Conservation (phyloP, 2,113 vertebrate species). For the Butorides virescens region DNA sequence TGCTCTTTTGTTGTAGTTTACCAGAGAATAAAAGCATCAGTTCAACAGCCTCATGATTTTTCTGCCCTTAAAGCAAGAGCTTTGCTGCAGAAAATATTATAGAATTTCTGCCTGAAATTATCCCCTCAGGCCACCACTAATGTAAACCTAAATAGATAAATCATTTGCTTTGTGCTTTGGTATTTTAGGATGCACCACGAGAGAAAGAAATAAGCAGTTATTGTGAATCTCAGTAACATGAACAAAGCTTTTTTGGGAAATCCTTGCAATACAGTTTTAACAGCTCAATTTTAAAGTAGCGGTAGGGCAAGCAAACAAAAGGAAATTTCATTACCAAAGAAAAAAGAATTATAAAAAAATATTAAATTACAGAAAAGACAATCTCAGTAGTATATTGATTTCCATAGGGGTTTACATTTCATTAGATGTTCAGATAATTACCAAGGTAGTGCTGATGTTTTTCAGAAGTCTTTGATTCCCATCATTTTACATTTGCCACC, state of each 20-base stretch:
- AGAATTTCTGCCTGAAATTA: slow-evolving; percentile 20
- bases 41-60: background rate
- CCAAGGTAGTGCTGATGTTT: background rate
- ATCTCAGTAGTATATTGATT: background rate
- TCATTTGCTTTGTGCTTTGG: background rate
- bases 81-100: background rate
- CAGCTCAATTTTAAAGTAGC: background rate
- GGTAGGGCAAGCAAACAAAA: background rate
- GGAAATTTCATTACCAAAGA: background rate
- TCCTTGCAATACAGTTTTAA: background rate
- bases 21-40: background rate
- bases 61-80: background rate
- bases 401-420: background rate
- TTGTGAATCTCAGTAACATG: background rate
- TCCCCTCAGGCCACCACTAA: slow-evolving; percentile 5
- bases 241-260: background rate
- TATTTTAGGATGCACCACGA: background rate
- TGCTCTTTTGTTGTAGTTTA: background rate
- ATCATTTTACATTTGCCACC: background rate
- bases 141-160: slow-evolving; percentile 16
- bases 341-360: background rate
- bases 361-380: background rate
- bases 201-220: background rate
- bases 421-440: slow-evolving; percentile 17
- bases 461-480: background rate